phyloP scores from a whole-genome alignment of 2,888 invertebrate species.

The Lasioglossum zephyrum region DNA sequence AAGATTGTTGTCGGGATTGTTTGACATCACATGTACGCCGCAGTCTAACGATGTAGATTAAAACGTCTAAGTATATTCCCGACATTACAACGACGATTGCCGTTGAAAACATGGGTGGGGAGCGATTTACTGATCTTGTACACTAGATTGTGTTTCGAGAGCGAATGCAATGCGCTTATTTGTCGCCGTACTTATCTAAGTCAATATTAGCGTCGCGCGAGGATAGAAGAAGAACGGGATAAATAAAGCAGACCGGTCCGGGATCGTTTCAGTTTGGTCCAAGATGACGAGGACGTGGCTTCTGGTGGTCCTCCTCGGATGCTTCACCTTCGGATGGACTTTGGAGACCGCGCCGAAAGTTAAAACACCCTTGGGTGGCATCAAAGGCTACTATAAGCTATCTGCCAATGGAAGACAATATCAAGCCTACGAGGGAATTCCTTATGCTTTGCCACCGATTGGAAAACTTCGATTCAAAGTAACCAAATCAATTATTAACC shows the following conservation, averaged over 20 bases:
- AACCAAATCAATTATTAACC: constrained; percentile 2
- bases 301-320: constrained; percentile 20
- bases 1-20: not conserved
- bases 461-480: constrained; percentile 79
- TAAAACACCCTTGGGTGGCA: constrained; percentile 72
- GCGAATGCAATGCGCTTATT: not conserved
- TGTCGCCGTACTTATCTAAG: not conserved
- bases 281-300: constrained; percentile 39
- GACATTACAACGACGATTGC: constrained; percentile 6
- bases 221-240: not conserved
- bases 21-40: not conserved
- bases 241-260: constrained; percentile 33
- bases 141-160: not conserved
- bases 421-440: constrained; percentile 79
- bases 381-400: constrained; percentile 74
- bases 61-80: not conserved
- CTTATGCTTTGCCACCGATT: constrained; percentile 77
- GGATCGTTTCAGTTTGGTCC: not conserved
- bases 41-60: not conserved
- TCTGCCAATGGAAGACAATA: constrained; percentile 74
- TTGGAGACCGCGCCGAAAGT: constrained; percentile 65
- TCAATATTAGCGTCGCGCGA: not conserved
- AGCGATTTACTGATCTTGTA: not conserved
- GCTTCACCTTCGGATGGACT: not conserved
- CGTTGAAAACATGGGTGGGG: constrained; percentile 2